A percentile compares a stretch with the other conserved stretches of the same genome.
phyloP scores from a whole-genome alignment of 2,113 vertebrate genomes.

The Gymnocephalus cernua region DNA sequence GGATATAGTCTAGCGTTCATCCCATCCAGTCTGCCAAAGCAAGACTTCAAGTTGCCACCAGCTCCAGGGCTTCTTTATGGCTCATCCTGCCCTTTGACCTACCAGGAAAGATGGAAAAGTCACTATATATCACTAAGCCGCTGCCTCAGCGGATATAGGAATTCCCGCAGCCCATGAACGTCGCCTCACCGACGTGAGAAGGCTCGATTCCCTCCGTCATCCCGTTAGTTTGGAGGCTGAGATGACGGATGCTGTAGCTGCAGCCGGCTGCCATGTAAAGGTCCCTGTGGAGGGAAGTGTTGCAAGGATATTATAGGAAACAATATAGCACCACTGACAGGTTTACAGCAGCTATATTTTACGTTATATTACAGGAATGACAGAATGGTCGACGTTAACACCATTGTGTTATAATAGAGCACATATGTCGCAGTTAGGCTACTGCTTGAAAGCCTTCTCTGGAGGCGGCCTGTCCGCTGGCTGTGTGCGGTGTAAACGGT shows the following conservation, averaged over 20 bases:
- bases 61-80: neutral
- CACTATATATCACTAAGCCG: neutral
- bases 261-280: neutral
- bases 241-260: slow-evolving; percentile 9
- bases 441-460: neutral
- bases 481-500: neutral
- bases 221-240: neutral
- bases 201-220: slow-evolving; percentile 45
- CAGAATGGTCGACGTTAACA: neutral
- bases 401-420: neutral
- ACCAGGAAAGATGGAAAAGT: neutral
- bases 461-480: neutral
- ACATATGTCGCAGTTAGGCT: neutral
- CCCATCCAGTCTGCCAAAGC: neutral
- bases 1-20: neutral
- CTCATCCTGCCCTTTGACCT: neutral
- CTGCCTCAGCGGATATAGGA: neutral
- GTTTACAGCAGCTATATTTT: neutral
- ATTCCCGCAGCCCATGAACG: slow-evolving; percentile 36
- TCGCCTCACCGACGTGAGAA: slow-evolving; percentile 18
- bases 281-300: slow-evolving; percentile 10
- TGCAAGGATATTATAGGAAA: neutral
- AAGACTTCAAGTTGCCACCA: neutral
- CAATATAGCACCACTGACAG: neutral
- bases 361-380: neutral